Base-by-base conservation (phyloP, 1,140 invertebrate species). In the Maconellicoccus hirsutus region DNA sequence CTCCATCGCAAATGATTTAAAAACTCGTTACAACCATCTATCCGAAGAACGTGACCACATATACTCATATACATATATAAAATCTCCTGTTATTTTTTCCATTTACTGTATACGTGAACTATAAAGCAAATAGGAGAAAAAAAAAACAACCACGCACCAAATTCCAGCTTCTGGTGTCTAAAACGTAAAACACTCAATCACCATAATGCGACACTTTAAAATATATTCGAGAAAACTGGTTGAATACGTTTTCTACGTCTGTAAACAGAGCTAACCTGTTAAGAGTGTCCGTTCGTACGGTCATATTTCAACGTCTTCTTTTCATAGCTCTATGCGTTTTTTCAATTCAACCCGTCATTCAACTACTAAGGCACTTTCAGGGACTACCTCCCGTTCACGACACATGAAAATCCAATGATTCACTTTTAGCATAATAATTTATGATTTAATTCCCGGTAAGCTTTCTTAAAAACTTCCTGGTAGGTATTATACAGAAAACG, bases 261-360 rank as follows among this genome's bases (percentile, higher is more conserved):
- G 52, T 59, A 59, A 59, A 59, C n/a, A n/a, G 12, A 33, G 29
- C 29, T 4, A 19, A 59, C 16, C 52, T 22, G 16, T n/a, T 59
- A 8, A 4, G 52, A 59, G 21, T 59, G 52, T 19, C 52, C 21
- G 16, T 4, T n/a, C 21, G 52, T 33, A 12, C 4, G 12, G 52
- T 59, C 4, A 59, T 59, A 59, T 59, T 59, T 33, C n/a, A 59
- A 59, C 52, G 52, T 59, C 52, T 59, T 59, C 52, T 59, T 59
- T 59, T 59, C 52, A 59, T 59, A 19, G n/a, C 29, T 22, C 16
- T 22, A 12, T 22, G 16, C n/a, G 4, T 59, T 59, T 59, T 16
- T 59, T 59, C 52, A 19, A 7, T 7, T 59, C 3, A 12, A 33
- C 3, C 29, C 12, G 29, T 33, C 29, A 33, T 33, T 33, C 12